A percentile compares a stretch with the other conserved stretches of the same genome.
These are phyloP conservation scores for Cacatua alba DNA, from an alignment of 2,113 vertebrate genomes.

Conservation along the genomic window DNA sequence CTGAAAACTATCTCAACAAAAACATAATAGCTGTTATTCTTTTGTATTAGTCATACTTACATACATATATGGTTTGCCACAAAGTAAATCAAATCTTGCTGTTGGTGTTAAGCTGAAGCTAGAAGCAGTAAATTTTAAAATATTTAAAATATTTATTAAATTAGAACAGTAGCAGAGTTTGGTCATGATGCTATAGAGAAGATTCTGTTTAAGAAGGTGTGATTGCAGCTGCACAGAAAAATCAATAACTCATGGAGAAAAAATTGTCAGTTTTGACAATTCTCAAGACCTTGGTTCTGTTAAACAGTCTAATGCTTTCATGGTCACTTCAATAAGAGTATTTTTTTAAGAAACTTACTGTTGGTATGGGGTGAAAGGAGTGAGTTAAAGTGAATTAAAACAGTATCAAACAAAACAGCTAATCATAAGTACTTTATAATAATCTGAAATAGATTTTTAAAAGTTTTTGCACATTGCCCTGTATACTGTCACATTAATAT, in stretches of 20 bases:
- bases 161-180: background rate
- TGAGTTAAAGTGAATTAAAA: background rate
- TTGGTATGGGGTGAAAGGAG: background rate
- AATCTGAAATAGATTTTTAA: background rate
- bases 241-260: background rate
- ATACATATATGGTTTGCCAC: background rate
- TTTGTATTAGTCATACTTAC: background rate
- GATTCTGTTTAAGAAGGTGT: background rate
- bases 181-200: background rate
- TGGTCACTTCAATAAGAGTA: background rate
- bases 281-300: background rate
- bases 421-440: background rate
- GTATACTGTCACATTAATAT: background rate
- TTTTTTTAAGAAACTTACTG: background rate
- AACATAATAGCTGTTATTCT: background rate
- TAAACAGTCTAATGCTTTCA: background rate
- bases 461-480: background rate
- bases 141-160: background rate
- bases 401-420: background rate
- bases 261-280: background rate
- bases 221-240: background rate
- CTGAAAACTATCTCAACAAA: background rate
- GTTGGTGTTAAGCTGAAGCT: background rate
- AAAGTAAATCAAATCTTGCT: background rate
- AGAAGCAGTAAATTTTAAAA: background rate